A percentile compares a stretch with the other conserved stretches of the same genome.
Conservation (phyloP, 2,113 vertebrate genomes). For the Haplochromis burtoni region DNA sequence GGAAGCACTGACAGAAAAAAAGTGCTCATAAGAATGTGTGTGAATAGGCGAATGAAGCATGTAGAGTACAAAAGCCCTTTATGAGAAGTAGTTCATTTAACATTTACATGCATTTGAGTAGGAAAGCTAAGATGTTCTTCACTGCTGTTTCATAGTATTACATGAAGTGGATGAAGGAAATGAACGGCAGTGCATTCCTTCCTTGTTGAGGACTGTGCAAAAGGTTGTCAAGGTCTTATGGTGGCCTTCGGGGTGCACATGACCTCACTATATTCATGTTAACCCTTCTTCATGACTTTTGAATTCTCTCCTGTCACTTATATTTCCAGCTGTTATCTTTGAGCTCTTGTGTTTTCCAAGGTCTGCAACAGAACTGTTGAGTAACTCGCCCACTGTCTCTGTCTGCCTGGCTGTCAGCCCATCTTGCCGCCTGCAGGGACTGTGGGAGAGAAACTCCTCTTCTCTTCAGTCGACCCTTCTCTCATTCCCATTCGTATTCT, state of each 20-base stretch:
- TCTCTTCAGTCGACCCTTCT: background rate
- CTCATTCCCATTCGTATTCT: background rate
- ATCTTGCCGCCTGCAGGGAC: background rate
- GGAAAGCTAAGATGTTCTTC: background rate
- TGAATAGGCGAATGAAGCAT: background rate
- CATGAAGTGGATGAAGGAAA: background rate
- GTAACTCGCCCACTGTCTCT: constrained; percentile 1
- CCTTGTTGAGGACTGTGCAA: background rate
- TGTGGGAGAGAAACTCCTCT: background rate
- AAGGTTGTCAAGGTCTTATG: background rate
- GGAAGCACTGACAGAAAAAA: background rate
- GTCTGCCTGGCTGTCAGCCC: background rate
- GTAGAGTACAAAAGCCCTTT: background rate
- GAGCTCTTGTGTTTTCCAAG: background rate
- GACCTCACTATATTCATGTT: background rate
- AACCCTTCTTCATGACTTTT: background rate
- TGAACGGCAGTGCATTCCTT: background rate
- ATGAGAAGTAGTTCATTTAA: background rate
- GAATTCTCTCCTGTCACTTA: background rate
- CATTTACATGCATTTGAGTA: background rate
- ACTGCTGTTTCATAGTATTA: background rate
- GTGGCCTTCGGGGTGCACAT: background rate
- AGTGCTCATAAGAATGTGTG: background rate
- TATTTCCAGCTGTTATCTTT: background rate
- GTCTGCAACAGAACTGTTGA: background rate